These are phyloP conservation scores for Aplodontia rufa DNA, from an alignment of 2,113 vertebrate species.

Conservation along the genomic window DNA sequence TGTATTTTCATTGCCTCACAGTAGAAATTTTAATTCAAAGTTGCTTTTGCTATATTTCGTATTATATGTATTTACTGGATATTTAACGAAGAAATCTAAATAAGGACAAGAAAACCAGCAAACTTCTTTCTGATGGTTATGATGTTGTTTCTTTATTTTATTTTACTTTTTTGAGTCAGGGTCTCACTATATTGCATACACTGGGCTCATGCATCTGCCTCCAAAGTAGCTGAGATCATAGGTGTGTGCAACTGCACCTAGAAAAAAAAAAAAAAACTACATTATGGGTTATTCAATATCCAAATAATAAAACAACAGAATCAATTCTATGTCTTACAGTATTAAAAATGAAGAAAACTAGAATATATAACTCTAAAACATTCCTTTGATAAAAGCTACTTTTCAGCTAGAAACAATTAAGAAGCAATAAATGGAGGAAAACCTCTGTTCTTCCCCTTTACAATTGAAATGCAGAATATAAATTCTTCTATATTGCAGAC, in stretches of 20 bases:
- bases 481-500: background rate
- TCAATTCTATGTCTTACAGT: background rate
- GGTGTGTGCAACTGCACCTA: no score
- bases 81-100: background rate
- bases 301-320: background rate
- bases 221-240: no score
- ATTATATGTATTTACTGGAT: background rate
- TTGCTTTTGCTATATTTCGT: background rate
- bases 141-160: no score
- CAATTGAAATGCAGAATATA: background rate
- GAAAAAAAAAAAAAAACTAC: no score
- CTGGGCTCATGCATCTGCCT: no score
- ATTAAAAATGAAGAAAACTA: background rate
- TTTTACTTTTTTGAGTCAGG: no score
- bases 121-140: no score
- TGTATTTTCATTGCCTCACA: background rate
- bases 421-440: background rate
- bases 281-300: no score
- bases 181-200: no score
- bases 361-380: background rate
- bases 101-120: background rate
- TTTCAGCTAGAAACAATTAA: background rate
- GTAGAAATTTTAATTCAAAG: background rate
- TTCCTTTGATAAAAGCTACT: background rate
- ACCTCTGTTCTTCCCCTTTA: rapidly evolving